Conservation (phyloP, 1,140 invertebrate species). For the Hyles vespertilio region DNA sequence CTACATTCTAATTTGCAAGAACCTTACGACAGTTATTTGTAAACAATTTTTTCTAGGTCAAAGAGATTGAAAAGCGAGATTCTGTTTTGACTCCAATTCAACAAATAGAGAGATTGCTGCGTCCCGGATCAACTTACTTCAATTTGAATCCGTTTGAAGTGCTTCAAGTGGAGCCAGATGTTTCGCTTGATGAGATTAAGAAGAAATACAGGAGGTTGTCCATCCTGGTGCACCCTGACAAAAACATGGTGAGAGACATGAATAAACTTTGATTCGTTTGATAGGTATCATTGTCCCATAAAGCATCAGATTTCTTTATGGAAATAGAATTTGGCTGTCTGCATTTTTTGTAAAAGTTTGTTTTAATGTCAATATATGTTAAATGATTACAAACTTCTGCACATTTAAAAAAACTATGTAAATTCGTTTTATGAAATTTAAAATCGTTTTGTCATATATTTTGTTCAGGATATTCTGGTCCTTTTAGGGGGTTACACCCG, state of each 20-base stretch:
- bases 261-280: neutral
- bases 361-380: too few relatives aligned
- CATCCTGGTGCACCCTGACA: constrained; percentile 98
- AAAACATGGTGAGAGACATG: constrained; percentile 82
- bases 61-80: constrained; percentile 95
- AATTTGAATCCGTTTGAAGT: constrained; percentile 98
- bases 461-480: too few relatives aligned
- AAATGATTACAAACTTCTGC: too few relatives aligned
- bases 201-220: constrained; percentile 98
- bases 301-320: neutral
- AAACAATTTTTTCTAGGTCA: constrained; percentile 82
- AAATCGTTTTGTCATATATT: too few relatives aligned
- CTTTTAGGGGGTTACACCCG: constrained; percentile 66
- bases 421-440: too few relatives aligned
- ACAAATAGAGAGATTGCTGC: constrained; percentile 94
- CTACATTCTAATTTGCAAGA: neutral
- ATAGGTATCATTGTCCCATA: neutral
- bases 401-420: too few relatives aligned
- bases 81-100: constrained; percentile 94
- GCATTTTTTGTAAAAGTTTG: neutral
- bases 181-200: constrained; percentile 93
- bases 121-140: constrained; percentile 96
- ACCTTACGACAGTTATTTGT: neutral
- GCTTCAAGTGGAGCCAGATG: constrained; percentile 94
- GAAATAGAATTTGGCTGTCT: neutral